Conservation (phyloP, 1,140 invertebrate species). For the Tigriopus japonicus region DNA sequence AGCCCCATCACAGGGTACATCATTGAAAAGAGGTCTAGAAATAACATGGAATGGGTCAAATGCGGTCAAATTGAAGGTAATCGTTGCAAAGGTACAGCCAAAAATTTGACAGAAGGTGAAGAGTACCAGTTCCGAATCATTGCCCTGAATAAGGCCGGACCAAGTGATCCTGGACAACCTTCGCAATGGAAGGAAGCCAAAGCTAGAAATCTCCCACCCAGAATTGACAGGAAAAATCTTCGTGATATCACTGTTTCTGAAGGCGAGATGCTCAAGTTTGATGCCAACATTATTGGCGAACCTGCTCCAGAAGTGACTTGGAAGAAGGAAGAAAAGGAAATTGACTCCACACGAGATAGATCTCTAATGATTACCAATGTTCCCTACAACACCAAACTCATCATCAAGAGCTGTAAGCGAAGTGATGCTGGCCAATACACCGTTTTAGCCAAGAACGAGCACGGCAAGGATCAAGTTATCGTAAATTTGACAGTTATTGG, state of each 20-base stretch:
- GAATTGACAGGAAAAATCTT: conserved; percentile 79
- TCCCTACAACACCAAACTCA: conserved; percentile 70
- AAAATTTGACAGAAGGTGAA: conserved; percentile 77
- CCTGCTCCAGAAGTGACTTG: conserved; percentile 74
- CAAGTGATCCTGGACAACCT: conserved; percentile 48
- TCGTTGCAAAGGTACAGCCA: conserved; percentile 60
- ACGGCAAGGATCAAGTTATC: conserved; percentile 67
- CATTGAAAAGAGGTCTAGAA: conserved; percentile 80
- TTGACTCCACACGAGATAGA: conserved; percentile 30
- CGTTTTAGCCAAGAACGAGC: conserved; percentile 61
- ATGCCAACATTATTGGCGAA: conserved; percentile 75
- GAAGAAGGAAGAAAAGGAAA: conserved; percentile 39
- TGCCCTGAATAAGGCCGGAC: conserved; percentile 83
- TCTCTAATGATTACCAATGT: conserved; percentile 56
- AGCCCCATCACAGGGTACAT: conserved; percentile 76
- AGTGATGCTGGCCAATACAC: conserved; percentile 71
- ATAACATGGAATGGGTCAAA: conserved; percentile 72
- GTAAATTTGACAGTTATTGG: conserved; percentile 80
- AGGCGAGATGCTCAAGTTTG: conserved; percentile 74
- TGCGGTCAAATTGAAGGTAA: conserved; percentile 59
- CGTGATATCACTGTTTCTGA: conserved; percentile 72
- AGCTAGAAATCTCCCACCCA: conserved; percentile 47
- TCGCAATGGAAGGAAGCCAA: conserved; percentile 9
- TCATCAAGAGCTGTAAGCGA: conserved; percentile 53
- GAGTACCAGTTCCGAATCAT: conserved; percentile 91